Conservation (phyloP, 2,888 invertebrate species). For the Drosophila ustulata region DNA sequence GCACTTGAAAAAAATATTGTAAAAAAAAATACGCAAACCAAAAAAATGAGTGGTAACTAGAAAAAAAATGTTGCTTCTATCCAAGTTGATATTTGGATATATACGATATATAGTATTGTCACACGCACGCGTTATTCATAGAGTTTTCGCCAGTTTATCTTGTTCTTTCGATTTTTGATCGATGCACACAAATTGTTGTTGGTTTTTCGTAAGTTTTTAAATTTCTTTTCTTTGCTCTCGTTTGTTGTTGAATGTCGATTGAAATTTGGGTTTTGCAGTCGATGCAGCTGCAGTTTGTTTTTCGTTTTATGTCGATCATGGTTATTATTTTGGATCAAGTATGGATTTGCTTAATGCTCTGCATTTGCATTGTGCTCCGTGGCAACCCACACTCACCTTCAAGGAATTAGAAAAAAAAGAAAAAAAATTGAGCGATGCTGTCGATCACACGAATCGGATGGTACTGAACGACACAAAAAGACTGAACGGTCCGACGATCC, state of each 20-base stretch:
- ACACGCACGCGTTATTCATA: constrained; percentile 38
- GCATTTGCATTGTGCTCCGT: constrained; percentile 5
- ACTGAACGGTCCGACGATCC: constrained; percentile 86
- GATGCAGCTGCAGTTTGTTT: constrained; percentile 2
- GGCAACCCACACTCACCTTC: constrained; percentile 85
- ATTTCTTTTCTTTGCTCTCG: not conserved
- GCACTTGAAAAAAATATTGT: constrained; percentile 52
- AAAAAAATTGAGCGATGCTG: constrained; percentile 83
- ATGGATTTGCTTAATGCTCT: constrained; percentile 6
- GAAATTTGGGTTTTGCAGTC: not conserved
- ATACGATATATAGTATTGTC: constrained; percentile 5
- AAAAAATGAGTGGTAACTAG: constrained; percentile 6
- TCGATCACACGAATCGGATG: constrained; percentile 84
- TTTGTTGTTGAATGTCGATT: constrained; percentile 2
- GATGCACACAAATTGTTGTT: constrained; percentile 17
- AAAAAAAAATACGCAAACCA: constrained; percentile 20
- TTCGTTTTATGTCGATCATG: not conserved
- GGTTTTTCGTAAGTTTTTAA: constrained; percentile 2
- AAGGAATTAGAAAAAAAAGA: constrained; percentile 83
- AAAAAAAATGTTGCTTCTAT: constrained; percentile 7
- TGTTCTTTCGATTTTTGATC: not conserved
- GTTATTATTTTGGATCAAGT: constrained; percentile 18
- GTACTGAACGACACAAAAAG: constrained; percentile 84
- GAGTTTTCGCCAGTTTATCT: not conserved
- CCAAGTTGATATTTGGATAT: not conserved